Conservation (phyloP, 2,113 vertebrate genomes). For the Turdus rufiventris region DNA sequence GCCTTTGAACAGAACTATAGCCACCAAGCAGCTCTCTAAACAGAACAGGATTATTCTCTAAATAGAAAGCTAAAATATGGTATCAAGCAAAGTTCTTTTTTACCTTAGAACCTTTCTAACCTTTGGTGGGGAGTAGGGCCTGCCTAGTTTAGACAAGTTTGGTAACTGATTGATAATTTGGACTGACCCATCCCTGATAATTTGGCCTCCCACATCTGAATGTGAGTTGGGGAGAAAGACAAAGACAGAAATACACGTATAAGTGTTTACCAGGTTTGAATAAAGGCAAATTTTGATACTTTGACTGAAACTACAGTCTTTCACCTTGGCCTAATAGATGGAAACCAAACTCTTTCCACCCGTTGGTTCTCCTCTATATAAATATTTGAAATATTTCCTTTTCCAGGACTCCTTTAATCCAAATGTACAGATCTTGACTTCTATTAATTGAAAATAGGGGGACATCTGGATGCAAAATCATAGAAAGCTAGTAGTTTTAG, state of each 20-base stretch:
- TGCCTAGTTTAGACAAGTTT: not conserved
- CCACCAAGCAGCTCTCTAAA: not conserved
- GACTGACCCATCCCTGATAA: no score
- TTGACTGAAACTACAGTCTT: not conserved
- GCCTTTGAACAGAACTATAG: not conserved
- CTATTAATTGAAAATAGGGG: not conserved
- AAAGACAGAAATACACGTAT: not conserved
- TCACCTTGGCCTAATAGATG: not conserved
- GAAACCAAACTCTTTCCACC: not conserved
- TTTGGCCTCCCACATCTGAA: fast-evolving
- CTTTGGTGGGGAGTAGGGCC: not conserved
- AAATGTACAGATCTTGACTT: not conserved
- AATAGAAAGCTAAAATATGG: not conserved
- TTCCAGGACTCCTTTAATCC: not conserved
- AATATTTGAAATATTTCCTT: not conserved
- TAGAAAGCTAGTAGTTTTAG: not conserved
- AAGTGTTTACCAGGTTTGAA: not conserved
- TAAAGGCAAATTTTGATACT: not conserved
- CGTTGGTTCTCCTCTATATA: not conserved
- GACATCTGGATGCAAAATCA: not conserved
- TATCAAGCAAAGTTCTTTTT: not conserved
- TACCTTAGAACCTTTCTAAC: not conserved
- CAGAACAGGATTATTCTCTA: not conserved
- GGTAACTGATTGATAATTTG: no score
- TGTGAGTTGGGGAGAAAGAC: not conserved